Evolutionary conservation across 64 coral and sea anemone genomes (phyloP).

Genomic region (Pachyseris speciosa): DNA sequence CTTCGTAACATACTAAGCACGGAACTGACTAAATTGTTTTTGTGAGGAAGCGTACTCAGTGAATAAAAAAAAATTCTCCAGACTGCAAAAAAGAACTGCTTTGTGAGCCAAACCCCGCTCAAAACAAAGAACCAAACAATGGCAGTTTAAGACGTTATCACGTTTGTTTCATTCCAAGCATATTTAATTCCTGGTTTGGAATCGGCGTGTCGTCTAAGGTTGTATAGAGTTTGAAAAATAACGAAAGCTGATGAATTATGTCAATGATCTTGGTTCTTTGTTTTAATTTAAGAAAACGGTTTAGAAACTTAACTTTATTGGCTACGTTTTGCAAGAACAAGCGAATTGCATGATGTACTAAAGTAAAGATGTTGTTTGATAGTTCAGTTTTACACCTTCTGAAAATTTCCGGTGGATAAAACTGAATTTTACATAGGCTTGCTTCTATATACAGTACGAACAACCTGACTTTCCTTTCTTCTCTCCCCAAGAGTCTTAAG

Average conservation of each 20-base stretch:
- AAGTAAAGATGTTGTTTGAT: no score
- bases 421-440: no score
- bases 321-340: no score
- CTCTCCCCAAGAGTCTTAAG: no score
- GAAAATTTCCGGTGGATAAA: no score
- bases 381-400: no score
- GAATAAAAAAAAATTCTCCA: not conserved
- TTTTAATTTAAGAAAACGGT: no score
- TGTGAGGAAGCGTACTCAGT: not conserved
- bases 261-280: not conserved
- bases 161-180: not conserved
- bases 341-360: no score
- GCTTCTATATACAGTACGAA: no score
- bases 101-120: not conserved
- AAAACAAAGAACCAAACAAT: conserved; percentile 4
- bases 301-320: not conserved
- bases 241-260: not conserved
- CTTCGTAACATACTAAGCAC: not conserved
- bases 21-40: not conserved
- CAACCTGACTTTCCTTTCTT: no score
- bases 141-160: no score
- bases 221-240: not conserved
- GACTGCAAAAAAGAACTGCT: not conserved
- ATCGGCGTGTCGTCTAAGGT: not conserved
- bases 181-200: not conserved